A percentile compares a stretch with the other conserved stretches of the same genome.
These are phyloP conservation scores for Gymnosoma rotundatum DNA, from an alignment of 2,888 invertebrate genomes.

Conservation along the genomic window DNA sequence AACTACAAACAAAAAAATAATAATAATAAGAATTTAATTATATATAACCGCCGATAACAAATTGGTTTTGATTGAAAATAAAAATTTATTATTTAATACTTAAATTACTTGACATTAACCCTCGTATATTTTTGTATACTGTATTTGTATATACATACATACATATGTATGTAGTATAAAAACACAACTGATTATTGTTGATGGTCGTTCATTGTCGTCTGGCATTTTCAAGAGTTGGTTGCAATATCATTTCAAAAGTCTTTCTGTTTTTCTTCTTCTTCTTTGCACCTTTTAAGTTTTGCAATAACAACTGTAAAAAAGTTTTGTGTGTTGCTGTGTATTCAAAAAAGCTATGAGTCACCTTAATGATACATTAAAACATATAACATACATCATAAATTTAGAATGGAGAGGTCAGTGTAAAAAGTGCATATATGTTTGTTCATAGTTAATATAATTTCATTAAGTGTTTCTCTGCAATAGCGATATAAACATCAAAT, in stretches of 20 bases:
- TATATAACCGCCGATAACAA: too few species aligned
- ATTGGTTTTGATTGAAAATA: too few species aligned
- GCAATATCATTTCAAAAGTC: slow-evolving; percentile 30
- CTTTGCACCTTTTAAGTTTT: slow-evolving; percentile 58
- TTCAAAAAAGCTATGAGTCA: slow-evolving; percentile 52
- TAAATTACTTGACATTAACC: neutral
- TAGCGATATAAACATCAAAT: too few species aligned
- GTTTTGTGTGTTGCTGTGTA: slow-evolving; percentile 34
- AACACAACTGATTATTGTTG: slow-evolving; percentile 56
- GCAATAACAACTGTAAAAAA: slow-evolving; percentile 27
- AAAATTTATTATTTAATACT: too few species aligned
- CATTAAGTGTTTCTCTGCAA: too few species aligned
- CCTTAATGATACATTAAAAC: slow-evolving; percentile 14
- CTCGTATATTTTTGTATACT: slow-evolving; percentile 6
- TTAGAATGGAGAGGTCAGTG: neutral
- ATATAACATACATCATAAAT: slow-evolving; percentile 20
- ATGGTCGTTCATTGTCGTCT: slow-evolving; percentile 68
- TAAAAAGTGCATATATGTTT: too few species aligned
- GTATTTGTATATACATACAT: neutral
- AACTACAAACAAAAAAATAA: too few species aligned
- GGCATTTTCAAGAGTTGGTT: slow-evolving; percentile 62
- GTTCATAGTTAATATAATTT: too few species aligned
- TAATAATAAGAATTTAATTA: too few species aligned
- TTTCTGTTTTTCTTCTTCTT: slow-evolving; percentile 16
- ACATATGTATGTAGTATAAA: slow-evolving; percentile 9